These are phyloP conservation scores for Silurus asotus DNA, from an alignment of 2,113 vertebrate species.

Conservation along the genomic window DNA sequence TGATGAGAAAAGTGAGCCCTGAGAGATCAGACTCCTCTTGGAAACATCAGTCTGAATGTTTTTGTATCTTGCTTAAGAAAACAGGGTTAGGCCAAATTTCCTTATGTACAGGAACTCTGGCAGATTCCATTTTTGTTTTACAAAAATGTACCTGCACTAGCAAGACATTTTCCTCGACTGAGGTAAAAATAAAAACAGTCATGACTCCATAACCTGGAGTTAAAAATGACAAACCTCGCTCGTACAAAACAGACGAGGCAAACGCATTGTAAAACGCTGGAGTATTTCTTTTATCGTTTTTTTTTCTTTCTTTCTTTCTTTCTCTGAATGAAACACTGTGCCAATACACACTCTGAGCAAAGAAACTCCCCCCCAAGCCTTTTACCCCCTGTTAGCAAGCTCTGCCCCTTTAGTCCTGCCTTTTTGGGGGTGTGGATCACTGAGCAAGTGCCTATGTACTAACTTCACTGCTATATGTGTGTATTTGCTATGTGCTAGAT, in stretches of 20 bases:
- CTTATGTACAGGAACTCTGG: not conserved
- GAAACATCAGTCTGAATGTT: not conserved
- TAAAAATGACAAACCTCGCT: not conserved
- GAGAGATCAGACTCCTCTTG: not conserved
- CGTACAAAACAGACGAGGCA: no score
- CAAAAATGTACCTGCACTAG: not conserved
- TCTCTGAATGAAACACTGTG: constrained; percentile 38
- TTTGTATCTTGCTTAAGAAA: not conserved
- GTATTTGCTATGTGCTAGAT: not conserved
- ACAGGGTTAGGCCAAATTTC: not conserved
- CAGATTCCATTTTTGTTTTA: not conserved
- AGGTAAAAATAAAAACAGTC: not conserved
- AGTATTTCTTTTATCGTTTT: not conserved
- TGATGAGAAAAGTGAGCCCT: not conserved
- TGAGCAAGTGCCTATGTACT: constrained; percentile 45
- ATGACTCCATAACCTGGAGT: not conserved
- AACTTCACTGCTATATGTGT: not conserved
- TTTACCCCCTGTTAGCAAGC: not conserved
- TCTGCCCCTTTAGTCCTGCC: not conserved
- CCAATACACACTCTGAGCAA: constrained; percentile 18
- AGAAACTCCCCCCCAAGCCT: not conserved
- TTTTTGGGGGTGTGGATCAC: constrained; percentile 3
- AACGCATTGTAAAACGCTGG: not conserved
- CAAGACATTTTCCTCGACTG: not conserved
- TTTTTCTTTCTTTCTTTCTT: no score